Conservation (phyloP, 2,113 vertebrate genomes). For the Melanostigma gelatinosum region DNA sequence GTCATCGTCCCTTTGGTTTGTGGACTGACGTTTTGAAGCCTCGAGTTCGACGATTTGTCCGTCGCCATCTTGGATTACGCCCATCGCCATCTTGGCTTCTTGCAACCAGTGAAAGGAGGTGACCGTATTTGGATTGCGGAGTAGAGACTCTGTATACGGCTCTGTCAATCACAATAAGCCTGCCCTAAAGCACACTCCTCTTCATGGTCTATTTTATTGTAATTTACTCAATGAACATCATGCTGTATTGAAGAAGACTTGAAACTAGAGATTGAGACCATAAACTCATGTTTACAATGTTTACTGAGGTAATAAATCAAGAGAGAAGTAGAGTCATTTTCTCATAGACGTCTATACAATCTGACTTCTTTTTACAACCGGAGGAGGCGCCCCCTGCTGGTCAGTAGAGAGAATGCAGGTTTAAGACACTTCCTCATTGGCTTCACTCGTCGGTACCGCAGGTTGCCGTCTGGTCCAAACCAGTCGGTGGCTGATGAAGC, state of each 20-base stretch:
- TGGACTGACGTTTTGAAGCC: not conserved
- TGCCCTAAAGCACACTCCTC: not conserved
- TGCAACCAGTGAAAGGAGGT: not conserved
- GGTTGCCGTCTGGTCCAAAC: slow-evolving; percentile 6
- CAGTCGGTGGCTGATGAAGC: slow-evolving; percentile 33
- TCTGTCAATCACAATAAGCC: not conserved
- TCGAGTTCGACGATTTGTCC: not conserved
- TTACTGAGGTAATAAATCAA: not conserved
- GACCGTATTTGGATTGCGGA: not conserved
- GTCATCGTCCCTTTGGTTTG: too few relatives aligned
- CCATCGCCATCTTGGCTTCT: not conserved
- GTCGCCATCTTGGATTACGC: too few relatives aligned
- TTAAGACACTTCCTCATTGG: not conserved
- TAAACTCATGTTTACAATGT: not conserved
- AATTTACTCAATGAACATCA: not conserved
- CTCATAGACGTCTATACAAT: not conserved
- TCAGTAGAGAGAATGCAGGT: not conserved
- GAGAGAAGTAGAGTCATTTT: not conserved
- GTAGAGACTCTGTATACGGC: too few relatives aligned
- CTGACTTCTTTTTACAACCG: not conserved
- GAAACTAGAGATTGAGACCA: not conserved
- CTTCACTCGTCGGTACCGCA: not conserved
- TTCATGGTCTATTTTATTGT: too few relatives aligned
- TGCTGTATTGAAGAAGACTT: not conserved
- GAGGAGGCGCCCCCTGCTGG: not conserved